Base-by-base conservation (phyloP, 2,797 vertebrate species). In the Cirrhinus molitorella region DNA sequence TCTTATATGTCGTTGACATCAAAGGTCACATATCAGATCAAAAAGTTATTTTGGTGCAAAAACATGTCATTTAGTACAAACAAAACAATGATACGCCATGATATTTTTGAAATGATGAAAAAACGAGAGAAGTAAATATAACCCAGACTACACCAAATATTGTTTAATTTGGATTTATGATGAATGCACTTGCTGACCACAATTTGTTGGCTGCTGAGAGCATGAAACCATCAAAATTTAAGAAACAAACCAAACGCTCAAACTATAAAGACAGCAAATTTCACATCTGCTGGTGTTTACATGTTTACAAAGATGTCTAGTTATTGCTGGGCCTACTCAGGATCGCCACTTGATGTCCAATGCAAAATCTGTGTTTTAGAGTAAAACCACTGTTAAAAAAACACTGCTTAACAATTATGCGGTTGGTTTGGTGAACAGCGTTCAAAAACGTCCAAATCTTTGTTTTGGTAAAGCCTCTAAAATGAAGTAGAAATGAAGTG, bases 391-490 rank as follows among this genome's bases (percentile, higher is more conserved):
- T 7, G 37, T 23, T 68, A 2, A 51, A 49, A n/a, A 72, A 72
- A 16, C 70, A 13, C 4, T 51, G 37, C 43, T 40, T 8, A 57
- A 43, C n/a, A 28, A 70, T 17, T 45, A 68, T 31, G 49, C 1
- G 3, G 8, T 49, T 49, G 40, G 68, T 71, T 59, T 57, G 7
- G 12, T 61, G 74, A 76, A 28, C 16, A 19, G 23, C 17, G 8
- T 61, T 72, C 19, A 49, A 49, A 80, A 59, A 45, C 5, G 23
- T 5, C n/a, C 61, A 82, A 82, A 66, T 6, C 21, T 16, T 73
- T 19, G 53, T 72, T 81, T 37, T 37, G 31, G 49, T 80, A 59
- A 9, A 72, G 53, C 25, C 28, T 45, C 40, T 72, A 61, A 72
- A 81, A 49, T 13, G 37, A 47, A 13, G 25, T 14, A 5, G 57